Base-by-base conservation (phyloP, 2,113 vertebrate species). In the Polyodon spathula region DNA sequence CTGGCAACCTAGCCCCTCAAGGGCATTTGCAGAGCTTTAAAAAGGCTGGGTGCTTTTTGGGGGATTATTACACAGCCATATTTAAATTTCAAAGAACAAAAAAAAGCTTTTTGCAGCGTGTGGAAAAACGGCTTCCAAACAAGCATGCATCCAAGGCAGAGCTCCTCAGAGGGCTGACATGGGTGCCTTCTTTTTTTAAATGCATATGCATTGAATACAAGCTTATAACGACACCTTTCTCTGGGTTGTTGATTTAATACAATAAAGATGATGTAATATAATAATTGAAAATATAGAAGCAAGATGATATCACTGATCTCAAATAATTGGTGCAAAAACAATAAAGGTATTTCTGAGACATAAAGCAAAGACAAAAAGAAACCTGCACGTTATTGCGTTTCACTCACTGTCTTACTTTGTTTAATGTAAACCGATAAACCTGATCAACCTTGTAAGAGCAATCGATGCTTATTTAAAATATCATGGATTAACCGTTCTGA, bases 401-500 rank as follows among this genome's bases (percentile, higher is more conserved):
- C 78, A 73, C 81, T 77, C 73, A 71, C 79, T 81, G 79, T 84
- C 78, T 86, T 85, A 79, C 79, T 79, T 81, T 81, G 71, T 76
- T 81, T 84, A 85, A 84, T 81, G 79, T 81, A 84, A 86, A 85
- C 83, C 79, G 66, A 82, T 88, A 85, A 82, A 83, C 76, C 78
- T 77, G 78, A 76, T 82, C 84, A 83, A 86, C 86, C 85, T 87
- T 87, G 82, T 76, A 76, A 74, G 72, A 73, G 65, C 56, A 73
- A 76, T 86, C 85, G 66, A 88, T 86, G 74, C 84, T 87, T 84
- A 84, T 87, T 87, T 83, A 86, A 78, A 88, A 84, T 81, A 79
- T 76, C 69, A 88, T 86, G 79, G 84, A 88, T 84, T 86, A 86
- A 86, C 85, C 86, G 81, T 87, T 88, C 82, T 80, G 81, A 86